These are phyloP conservation scores for Reticulitermes speratus DNA, from an alignment of 1,140 invertebrate species.

Conservation along the genomic window DNA sequence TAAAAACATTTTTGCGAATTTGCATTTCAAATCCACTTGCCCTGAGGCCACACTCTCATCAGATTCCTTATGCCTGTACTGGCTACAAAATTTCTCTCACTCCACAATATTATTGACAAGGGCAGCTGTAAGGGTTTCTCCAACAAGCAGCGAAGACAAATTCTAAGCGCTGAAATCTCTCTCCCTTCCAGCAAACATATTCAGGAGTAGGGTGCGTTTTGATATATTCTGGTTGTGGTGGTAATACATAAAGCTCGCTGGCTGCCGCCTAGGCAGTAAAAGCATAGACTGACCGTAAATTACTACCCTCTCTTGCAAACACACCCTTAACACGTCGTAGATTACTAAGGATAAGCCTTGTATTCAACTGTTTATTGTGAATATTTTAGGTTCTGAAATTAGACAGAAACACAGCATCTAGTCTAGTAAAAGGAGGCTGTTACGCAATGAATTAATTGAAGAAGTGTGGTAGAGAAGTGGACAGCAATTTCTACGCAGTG, in stretches of 20 bases:
- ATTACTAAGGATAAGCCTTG: neutral
- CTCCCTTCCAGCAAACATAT: neutral
- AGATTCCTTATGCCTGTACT: too few species aligned
- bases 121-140: too few species aligned
- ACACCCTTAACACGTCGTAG: neutral
- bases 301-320: neutral
- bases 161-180: neutral
- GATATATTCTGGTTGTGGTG: constrained; percentile 6
- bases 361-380: neutral
- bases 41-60: too few species aligned
- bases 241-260: neutral
- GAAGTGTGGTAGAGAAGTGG: neutral
- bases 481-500: neutral
- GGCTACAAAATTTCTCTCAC: too few species aligned
- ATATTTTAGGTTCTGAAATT: neutral
- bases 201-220: neutral
- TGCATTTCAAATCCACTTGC: too few species aligned
- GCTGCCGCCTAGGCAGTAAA: neutral
- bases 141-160: neutral
- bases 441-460: neutral
- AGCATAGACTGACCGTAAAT: neutral
- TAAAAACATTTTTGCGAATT: too few species aligned
- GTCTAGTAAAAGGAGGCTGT: neutral
- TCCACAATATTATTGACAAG: neutral
- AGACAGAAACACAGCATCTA: neutral